Evolutionary conservation across 2,797 vertebrate genomes (phyloP).

Genomic region (Echiichthys vipera): DNA sequence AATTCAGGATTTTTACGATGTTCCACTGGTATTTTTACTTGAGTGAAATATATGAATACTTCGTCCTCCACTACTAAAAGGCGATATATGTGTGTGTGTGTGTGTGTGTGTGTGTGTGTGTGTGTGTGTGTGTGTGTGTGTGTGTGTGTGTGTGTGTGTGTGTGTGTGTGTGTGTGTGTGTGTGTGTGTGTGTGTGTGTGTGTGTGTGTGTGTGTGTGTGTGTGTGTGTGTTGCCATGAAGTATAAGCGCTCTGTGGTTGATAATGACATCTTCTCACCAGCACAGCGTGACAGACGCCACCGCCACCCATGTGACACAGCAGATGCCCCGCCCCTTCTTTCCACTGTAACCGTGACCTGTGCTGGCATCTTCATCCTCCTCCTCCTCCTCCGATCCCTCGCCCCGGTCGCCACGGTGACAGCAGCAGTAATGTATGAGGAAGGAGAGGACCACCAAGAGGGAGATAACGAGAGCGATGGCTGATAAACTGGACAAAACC

Average conservation of each 20-base stretch:
- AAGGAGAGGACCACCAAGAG: conserved; percentile 86
- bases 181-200: no score
- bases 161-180: no score
- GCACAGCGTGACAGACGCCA: conserved; percentile 90
- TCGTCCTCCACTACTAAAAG: background rate
- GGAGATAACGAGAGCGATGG: conserved; percentile 84
- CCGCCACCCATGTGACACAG: conserved; percentile 93
- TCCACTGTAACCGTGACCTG: conserved; percentile 84
- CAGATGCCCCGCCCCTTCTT: conserved; percentile 89
- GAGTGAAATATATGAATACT: background rate
- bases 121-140: no score
- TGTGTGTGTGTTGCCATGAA: conserved; percentile 8
- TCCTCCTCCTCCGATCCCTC: conserved; percentile 86
- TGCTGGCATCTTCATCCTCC: conserved; percentile 85
- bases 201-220: no score
- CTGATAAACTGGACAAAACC: conserved; percentile 84
- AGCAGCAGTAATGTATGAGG: conserved; percentile 89
- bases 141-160: no score
- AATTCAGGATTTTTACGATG: background rate
- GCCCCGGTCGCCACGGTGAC: conserved; percentile 83
- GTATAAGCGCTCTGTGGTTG: background rate
- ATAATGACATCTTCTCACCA: conserved; percentile 83
- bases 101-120: no score
- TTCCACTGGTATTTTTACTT: background rate
- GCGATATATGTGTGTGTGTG: no score